Conservation (phyloP, 1,140 invertebrate genomes). For the Macrocentrus cingulum region DNA sequence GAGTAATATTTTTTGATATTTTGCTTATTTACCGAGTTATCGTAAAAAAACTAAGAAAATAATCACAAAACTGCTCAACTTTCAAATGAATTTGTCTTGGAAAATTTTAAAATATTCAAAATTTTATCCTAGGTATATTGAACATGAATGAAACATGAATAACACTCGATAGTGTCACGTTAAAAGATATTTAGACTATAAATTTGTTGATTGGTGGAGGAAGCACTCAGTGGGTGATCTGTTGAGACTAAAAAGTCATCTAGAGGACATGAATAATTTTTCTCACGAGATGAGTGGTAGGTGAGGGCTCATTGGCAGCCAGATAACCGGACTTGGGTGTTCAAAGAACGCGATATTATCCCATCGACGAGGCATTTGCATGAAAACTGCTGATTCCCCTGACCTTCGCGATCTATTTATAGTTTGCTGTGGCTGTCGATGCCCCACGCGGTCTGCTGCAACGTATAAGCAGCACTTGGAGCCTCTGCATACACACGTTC, state of each 20-base stretch:
- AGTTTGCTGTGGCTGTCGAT: slow-evolving; percentile 23
- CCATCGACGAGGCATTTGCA: slow-evolving; percentile 39
- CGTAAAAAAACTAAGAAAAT: no score
- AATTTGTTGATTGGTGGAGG: no score
- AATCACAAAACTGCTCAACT: no score
- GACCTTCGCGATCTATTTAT: slow-evolving; percentile 42
- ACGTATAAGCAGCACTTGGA: slow-evolving; percentile 8
- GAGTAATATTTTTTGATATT: no score
- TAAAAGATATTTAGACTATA: no score
- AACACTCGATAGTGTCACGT: no score
- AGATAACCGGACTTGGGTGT: slow-evolving; percentile 4
- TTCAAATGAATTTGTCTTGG: no score
- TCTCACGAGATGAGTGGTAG: neutral
- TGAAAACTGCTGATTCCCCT: slow-evolving; percentile 47
- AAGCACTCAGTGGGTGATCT: no score
- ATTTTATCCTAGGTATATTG: no score
- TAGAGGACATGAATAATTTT: neutral
- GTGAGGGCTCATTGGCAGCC: neutral
- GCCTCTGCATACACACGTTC: slow-evolving; percentile 14
- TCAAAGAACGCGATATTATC: slow-evolving; percentile 19
- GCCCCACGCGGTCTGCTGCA: slow-evolving; percentile 20
- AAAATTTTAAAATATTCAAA: no score
- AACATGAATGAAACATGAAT: no score
- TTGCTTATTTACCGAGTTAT: no score
- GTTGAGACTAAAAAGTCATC: neutral